These are phyloP conservation scores for Heterotis niloticus DNA, from an alignment of 2,113 vertebrate species.

Conservation along the genomic window DNA sequence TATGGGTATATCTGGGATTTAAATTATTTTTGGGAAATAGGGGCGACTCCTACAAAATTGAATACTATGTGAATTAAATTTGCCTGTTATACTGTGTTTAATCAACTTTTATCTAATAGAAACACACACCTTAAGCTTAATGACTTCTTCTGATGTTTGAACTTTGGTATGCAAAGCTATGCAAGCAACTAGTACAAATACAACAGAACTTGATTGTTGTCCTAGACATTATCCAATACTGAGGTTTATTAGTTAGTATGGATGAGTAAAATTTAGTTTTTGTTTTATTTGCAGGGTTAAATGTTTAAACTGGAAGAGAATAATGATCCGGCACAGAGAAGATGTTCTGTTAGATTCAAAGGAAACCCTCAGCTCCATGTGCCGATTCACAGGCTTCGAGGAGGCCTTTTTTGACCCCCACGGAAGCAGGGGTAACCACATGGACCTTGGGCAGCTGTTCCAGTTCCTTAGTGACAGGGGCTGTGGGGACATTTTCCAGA, in stretches of 20 bases:
- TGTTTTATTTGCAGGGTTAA: slow-evolving; percentile 62
- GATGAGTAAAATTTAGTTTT: not conserved
- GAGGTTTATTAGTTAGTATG: slow-evolving; percentile 15
- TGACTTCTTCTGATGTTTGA: not conserved
- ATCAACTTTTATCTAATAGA: not conserved
- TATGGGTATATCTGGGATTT: slow-evolving; percentile 1
- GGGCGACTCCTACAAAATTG: not conserved
- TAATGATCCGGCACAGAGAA: slow-evolving; percentile 91
- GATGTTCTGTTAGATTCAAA: slow-evolving; percentile 69
- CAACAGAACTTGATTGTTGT: no score
- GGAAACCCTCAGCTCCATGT: slow-evolving; percentile 46
- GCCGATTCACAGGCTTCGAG: slow-evolving; percentile 80
- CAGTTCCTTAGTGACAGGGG: slow-evolving; percentile 79
- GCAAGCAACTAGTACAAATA: not conserved
- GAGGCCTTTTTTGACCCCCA: slow-evolving; percentile 83
- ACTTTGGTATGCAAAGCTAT: not conserved
- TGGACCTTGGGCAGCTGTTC: slow-evolving; percentile 95
- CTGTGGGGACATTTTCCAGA: slow-evolving; percentile 84
- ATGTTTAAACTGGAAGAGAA: slow-evolving; percentile 91
- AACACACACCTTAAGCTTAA: no score
- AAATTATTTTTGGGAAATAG: not conserved
- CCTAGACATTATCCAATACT: not conserved
- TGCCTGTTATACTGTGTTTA: not conserved
- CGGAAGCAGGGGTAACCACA: slow-evolving; percentile 84
- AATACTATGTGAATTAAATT: not conserved